Conservation (phyloP, 2,888 invertebrate genomes). For the Aphidoletes aphidimyza region DNA sequence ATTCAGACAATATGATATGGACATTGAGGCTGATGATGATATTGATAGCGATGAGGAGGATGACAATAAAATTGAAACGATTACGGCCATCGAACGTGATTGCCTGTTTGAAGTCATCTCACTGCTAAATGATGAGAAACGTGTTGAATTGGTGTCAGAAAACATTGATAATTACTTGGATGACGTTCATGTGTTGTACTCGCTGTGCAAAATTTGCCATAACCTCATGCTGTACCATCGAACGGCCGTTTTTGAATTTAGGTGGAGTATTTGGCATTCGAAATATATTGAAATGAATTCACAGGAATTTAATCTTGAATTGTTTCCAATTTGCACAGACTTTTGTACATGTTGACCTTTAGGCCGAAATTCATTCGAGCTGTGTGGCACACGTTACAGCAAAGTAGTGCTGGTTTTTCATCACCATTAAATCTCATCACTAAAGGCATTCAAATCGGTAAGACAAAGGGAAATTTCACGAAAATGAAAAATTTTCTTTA, state of each 20-base stretch:
- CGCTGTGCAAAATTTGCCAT: conserved; percentile 83
- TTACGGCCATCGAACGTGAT: conserved; percentile 62
- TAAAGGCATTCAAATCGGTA: conserved; percentile 65
- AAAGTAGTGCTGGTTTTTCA: conserved; percentile 65
- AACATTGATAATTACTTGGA: conserved; percentile 64
- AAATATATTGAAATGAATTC: too few relatives aligned
- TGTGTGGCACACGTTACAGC: conserved; percentile 73
- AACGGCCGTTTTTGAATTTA: conserved; percentile 85
- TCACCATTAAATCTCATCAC: conserved; percentile 65
- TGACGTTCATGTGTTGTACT: conserved; percentile 71
- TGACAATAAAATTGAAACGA: conserved; percentile 64
- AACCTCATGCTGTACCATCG: conserved; percentile 83
- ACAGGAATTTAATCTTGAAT: not conserved
- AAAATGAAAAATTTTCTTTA: too few relatives aligned
- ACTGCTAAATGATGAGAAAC: conserved; percentile 74
- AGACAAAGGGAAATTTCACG: too few relatives aligned
- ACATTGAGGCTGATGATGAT: conserved; percentile 10
- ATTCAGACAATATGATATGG: conserved; percentile 58
- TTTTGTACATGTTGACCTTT: conserved; percentile 83
- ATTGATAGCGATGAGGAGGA: not conserved
- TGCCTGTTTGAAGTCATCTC: conserved; percentile 67
- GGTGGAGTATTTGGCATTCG: conserved; percentile 68
- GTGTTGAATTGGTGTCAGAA: conserved; percentile 68
- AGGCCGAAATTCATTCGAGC: conserved; percentile 81
- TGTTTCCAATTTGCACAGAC: conserved; percentile 65